Base-by-base conservation (phyloP, 2,797 vertebrate genomes). In the Chiroxiphia lanceolata region DNA sequence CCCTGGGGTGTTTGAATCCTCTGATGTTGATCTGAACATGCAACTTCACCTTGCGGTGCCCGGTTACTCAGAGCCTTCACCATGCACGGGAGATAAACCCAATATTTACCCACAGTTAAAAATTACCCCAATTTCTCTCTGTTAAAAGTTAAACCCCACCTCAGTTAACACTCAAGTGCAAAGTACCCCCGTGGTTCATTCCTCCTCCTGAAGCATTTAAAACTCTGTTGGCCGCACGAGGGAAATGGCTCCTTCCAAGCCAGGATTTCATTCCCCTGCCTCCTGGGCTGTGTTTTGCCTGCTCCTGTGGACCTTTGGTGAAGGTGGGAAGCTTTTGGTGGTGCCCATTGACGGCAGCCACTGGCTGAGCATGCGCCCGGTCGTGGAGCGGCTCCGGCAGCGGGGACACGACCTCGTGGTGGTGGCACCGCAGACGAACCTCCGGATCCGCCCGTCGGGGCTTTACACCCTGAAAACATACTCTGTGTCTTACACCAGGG, bases 271-370 rank as follows among this genome's bases (percentile, higher is more conserved):
- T 36, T 45, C 42, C 44, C 19, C 68, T 27, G 8, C 76, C 50
- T 61, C 29, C 26, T 59, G 90, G 79, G 31, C n/a, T 44, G 50
- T 60, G 13, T 34, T 94, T 74, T 67, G 72, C 79, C 31, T 95
- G 44, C 50, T 90, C 70, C 80, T 47, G 42, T 68, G 95, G 94
- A 59, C 25, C 10, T 56, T 78, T 89, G 68, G 93, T 29, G 93
- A 95, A 59, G 93, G 91, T 14, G 90, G 94, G 20, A 98, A 98
- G 38, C 90, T 99, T 51, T 94, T 99, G 95, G 98, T 99, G 80
- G 33, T 99, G 14, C 98, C 98, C 5, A 95, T 98, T 29, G 99
- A 99, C 38, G 98, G 99, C 65, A 99, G 99, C 89, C 99, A 98
- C 63, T 99, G 99, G 99, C 89, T 99, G 38, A 98, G 98, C 40